phyloP scores from a whole-genome alignment of 2,113 vertebrate species.

The Guaruba guarouba region DNA sequence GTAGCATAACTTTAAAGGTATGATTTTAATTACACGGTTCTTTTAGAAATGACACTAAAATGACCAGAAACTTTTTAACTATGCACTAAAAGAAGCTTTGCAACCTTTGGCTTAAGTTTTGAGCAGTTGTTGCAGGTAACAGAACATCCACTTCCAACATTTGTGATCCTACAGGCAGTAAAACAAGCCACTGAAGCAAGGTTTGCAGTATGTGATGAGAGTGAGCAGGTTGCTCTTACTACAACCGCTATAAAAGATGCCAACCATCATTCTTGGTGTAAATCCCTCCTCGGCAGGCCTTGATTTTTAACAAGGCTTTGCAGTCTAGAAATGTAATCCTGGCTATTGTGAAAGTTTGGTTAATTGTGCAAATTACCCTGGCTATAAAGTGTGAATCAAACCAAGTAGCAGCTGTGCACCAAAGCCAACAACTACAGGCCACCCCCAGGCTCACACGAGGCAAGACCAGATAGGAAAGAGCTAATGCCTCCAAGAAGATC shows the following conservation, averaged over 20 bases:
- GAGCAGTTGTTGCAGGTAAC: not conserved
- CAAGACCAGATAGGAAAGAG: slow-evolving; percentile 57
- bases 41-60: not conserved
- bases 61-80: not conserved
- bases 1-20: not conserved
- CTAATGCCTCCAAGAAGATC: slow-evolving; percentile 41
- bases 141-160: not conserved
- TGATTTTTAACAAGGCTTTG: not conserved
- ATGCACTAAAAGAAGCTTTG: not conserved
- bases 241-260: not conserved
- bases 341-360: not conserved
- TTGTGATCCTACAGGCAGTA: not conserved
- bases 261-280: not conserved
- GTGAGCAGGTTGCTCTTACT: not conserved
- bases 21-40: not conserved
- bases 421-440: not conserved
- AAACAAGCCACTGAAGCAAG: slow-evolving; percentile 16
- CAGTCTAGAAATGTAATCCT: not conserved
- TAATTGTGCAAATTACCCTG: not conserved
- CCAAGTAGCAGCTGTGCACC: not conserved
- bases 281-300: not conserved
- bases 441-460: not conserved
- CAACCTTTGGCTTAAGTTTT: not conserved
- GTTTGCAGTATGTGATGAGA: not conserved
- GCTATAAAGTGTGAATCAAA: not conserved